Conservation (phyloP, 1,140 invertebrate genomes). For the Panagrolaimus sp. region DNA sequence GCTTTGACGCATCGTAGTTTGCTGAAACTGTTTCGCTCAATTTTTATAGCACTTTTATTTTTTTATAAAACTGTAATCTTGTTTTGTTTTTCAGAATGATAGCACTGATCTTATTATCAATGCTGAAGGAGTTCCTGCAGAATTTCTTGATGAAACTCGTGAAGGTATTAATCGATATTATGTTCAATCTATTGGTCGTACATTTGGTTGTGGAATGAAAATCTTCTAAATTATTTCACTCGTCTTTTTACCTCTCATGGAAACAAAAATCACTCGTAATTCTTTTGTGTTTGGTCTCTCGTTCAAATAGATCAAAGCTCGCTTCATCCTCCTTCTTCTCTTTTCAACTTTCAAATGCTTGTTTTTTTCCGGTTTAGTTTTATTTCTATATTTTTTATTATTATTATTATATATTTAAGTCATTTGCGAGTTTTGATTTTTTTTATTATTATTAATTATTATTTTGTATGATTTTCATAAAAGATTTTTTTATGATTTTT, state of each 20-base stretch:
- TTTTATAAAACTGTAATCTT: conserved; percentile 22
- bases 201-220: conserved; percentile 61
- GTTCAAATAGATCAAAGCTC: background rate
- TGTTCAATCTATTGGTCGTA: conserved; percentile 61
- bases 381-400: too few species aligned
- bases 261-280: background rate
- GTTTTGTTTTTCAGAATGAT: conserved; percentile 47
- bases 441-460: too few species aligned
- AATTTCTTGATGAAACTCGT: conserved; percentile 46
- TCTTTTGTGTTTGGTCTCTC: background rate
- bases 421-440: too few species aligned
- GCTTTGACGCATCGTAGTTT: too few species aligned
- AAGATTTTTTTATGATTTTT: too few species aligned
- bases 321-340: background rate
- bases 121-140: conserved; percentile 42
- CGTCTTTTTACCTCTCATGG: background rate
- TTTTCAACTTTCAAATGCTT: background rate
- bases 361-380: background rate
- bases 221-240: conserved; percentile 29
- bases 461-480: too few species aligned
- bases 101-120: conserved; percentile 42
- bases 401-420: background rate
- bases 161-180: conserved; percentile 62
- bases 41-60: too few species aligned
- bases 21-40: too few species aligned